Percentiles rank a stretch among this genome's conserved stretches.
Evolutionary conservation across 1,140 invertebrate genomes (phyloP).

Genomic region (Drosophila mayri): DNA sequence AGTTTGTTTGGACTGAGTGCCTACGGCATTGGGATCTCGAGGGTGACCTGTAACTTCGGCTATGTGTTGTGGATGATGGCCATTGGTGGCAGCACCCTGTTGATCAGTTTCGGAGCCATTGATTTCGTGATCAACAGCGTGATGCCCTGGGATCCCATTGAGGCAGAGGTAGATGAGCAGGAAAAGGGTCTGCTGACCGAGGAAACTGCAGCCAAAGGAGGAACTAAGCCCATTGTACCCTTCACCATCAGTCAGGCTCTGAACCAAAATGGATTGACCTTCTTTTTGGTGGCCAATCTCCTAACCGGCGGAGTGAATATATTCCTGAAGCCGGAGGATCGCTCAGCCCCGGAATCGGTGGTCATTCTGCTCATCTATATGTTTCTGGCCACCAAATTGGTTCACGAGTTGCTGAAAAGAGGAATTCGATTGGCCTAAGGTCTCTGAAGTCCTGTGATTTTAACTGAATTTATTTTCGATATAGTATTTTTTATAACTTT

Average conservation of each 20-base stretch:
- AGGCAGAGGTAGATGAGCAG: slow-evolving; percentile 8
- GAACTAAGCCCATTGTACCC: not conserved
- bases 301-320: slow-evolving; percentile 72
- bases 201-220: not conserved
- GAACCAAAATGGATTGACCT: slow-evolving; percentile 63
- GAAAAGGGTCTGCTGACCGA: slow-evolving; percentile 40
- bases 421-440: slow-evolving; percentile 63
- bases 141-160: slow-evolving; percentile 26
- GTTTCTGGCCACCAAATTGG: slow-evolving; percentile 49
- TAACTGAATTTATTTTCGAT: slow-evolving; percentile 29
- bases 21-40: slow-evolving; percentile 47
- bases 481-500: not conserved
- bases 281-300: slow-evolving; percentile 68
- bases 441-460: slow-evolving; percentile 7
- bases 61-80: slow-evolving; percentile 58
- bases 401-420: slow-evolving; percentile 43
- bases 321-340: slow-evolving; percentile 54
- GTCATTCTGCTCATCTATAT: slow-evolving; percentile 63
- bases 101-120: slow-evolving; percentile 39
- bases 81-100: slow-evolving; percentile 42
- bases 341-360: slow-evolving; percentile 38
- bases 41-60: slow-evolving; percentile 65
- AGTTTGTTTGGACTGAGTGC: slow-evolving; percentile 13
- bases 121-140: slow-evolving; percentile 55
- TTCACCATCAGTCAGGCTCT: slow-evolving; percentile 60